Percentiles rank a stretch among this genome's conserved stretches.
phyloP scores from a whole-genome alignment of 1,140 invertebrate species.

The Drosophila arizonae region DNA sequence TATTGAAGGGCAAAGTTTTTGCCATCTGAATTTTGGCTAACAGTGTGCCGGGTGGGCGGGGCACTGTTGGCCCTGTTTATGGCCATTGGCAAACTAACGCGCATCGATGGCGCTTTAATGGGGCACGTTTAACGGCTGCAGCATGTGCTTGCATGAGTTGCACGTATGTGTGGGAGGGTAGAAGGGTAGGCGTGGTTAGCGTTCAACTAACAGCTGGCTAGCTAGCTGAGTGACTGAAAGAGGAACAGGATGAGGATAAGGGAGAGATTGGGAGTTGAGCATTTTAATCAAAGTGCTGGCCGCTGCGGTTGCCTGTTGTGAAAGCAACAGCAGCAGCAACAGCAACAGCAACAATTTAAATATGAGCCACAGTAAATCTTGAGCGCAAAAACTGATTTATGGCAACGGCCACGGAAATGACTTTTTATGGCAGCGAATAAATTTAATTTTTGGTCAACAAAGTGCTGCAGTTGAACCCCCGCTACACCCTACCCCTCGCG shows the following conservation, averaged over 20 bases:
- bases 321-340: slow-evolving; percentile 24
- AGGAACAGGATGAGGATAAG: not conserved
- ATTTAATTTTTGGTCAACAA: slow-evolving; percentile 82
- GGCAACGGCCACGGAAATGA: slow-evolving; percentile 74
- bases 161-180: slow-evolving; percentile 29
- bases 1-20: slow-evolving; percentile 28
- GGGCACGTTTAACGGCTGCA: slow-evolving; percentile 46
- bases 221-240: slow-evolving; percentile 32
- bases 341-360: slow-evolving; percentile 69
- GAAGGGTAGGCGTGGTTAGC: slow-evolving; percentile 5
- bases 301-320: slow-evolving; percentile 52
- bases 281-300: slow-evolving; percentile 72
- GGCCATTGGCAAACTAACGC: slow-evolving; percentile 58
- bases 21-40: slow-evolving; percentile 29
- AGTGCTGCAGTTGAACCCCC: slow-evolving; percentile 46
- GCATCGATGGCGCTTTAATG: slow-evolving; percentile 62
- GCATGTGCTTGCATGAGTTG: slow-evolving; percentile 5
- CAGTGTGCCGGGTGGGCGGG: not conserved
- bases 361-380: slow-evolving; percentile 77
- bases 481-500: not conserved
- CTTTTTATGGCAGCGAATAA: slow-evolving; percentile 79
- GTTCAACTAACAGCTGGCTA: slow-evolving; percentile 29
- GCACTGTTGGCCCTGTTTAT: slow-evolving; percentile 39
- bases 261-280: slow-evolving; percentile 19
- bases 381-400: slow-evolving; percentile 77